Evolutionary conservation across 2,113 vertebrate species (phyloP).

Genomic region (Colistium nudipinnis): DNA sequence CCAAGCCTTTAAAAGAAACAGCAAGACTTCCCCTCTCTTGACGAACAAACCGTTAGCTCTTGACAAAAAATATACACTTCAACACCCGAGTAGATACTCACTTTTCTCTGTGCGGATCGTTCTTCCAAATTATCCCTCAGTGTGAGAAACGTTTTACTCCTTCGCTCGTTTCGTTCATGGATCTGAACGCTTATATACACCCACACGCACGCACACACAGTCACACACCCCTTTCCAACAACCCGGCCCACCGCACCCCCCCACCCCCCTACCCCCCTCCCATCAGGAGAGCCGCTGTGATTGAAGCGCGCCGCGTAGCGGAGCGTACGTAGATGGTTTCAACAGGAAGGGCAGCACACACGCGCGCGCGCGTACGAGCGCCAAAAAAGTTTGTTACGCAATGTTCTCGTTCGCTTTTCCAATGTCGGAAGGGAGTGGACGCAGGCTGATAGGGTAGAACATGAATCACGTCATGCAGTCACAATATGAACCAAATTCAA

Average conservation of each 20-base stretch:
- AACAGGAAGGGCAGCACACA: neutral
- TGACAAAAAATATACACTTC: neutral
- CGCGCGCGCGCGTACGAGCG: neutral
- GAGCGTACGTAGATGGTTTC: neutral
- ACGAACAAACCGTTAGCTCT: slow-evolving; percentile 25
- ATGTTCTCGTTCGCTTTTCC: neutral
- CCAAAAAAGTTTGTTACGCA: slow-evolving; percentile 4
- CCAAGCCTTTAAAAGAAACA: neutral
- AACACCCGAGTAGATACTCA: slow-evolving; percentile 30
- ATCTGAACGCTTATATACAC: slow-evolving; percentile 11
- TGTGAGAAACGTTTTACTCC: slow-evolving; percentile 17
- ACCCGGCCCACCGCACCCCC: slow-evolving; percentile 23
- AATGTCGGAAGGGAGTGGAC: slow-evolving; percentile 7
- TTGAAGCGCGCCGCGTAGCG: neutral
- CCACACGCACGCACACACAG: slow-evolving; percentile 28
- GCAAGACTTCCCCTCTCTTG: neutral
- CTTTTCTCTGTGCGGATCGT: slow-evolving; percentile 38
- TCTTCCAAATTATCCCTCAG: slow-evolving; percentile 10
- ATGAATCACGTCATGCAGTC: neutral
- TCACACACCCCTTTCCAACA: neutral
- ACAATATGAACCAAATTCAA: neutral
- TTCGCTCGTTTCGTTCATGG: neutral
- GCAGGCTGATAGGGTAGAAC: neutral
- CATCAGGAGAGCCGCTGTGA: neutral
- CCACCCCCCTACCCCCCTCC: neutral